Evolutionary conservation across 23 tunicate species (phyloP).

Genomic region (Halocynthia aurantium): DNA sequence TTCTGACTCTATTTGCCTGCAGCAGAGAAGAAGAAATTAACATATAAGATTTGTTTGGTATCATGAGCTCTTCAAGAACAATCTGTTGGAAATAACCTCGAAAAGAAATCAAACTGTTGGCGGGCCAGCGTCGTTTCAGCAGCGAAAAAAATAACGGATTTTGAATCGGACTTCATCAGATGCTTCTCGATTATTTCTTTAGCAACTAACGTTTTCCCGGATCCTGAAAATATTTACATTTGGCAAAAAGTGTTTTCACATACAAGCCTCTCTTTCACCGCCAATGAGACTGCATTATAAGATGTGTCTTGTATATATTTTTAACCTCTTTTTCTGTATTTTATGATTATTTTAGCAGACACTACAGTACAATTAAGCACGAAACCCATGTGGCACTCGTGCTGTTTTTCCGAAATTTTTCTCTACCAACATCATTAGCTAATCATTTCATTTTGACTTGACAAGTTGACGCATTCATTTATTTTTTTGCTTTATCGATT

Average conservation of each 20-base stretch:
- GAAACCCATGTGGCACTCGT: not conserved
- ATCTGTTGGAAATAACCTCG: not conserved
- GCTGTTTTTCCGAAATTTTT: no score
- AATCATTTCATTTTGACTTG: no score
- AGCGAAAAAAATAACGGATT: slow-evolving; percentile 46
- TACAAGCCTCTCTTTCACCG: no score
- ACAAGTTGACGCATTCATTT: no score
- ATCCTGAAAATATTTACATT: slow-evolving; percentile 32
- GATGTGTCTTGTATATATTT: no score
- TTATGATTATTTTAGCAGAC: not conserved
- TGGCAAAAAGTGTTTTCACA: not conserved
- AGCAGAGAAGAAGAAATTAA: not conserved
- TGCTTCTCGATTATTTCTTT: slow-evolving; percentile 50
- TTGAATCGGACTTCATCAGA: slow-evolving; percentile 14
- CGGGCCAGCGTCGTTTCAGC: slow-evolving; percentile 49
- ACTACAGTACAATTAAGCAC: not conserved
- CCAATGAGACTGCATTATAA: no score
- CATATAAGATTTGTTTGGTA: not conserved
- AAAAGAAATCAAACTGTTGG: slow-evolving; percentile 46
- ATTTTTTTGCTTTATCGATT: no score
- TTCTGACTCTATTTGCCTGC: not conserved
- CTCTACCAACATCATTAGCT: no score
- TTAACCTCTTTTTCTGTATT: no score
- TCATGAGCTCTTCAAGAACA: no score
- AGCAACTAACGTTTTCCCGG: slow-evolving; percentile 79